These are phyloP conservation scores for Emydura subglobosa DNA, from an alignment of 2,113 vertebrate genomes.

Conservation along the genomic window DNA sequence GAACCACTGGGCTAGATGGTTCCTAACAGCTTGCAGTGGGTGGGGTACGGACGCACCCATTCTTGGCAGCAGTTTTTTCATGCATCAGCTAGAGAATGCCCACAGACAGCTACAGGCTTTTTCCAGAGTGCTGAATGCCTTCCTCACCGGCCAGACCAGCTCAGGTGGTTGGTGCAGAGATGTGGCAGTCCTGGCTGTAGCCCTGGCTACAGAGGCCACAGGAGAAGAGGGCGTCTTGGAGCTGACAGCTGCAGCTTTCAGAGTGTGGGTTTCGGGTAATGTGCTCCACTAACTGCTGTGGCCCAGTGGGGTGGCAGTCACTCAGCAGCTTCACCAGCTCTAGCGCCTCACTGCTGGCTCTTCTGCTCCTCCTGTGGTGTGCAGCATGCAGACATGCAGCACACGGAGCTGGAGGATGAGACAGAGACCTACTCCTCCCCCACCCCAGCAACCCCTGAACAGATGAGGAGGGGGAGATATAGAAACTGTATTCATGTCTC, in stretches of 20 bases:
- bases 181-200: neutral
- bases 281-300: neutral
- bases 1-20: neutral
- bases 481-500: too few species aligned
- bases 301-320: neutral
- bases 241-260: neutral
- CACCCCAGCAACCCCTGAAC: neutral
- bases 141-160: neutral
- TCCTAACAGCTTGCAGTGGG: accelerated
- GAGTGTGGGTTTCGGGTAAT: neutral
- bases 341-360: neutral
- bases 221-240: neutral
- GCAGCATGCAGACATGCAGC: neutral
- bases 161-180: neutral
- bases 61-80: neutral
- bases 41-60: accelerated
- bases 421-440: neutral
- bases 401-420: neutral
- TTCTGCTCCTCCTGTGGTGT: neutral
- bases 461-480: too few species aligned
- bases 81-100: neutral
- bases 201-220: neutral
- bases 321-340: neutral
- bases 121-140: neutral
- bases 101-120: neutral